Evolutionary conservation across 2,888 invertebrate species (phyloP).

Genomic region (Pelosia muscerda): DNA sequence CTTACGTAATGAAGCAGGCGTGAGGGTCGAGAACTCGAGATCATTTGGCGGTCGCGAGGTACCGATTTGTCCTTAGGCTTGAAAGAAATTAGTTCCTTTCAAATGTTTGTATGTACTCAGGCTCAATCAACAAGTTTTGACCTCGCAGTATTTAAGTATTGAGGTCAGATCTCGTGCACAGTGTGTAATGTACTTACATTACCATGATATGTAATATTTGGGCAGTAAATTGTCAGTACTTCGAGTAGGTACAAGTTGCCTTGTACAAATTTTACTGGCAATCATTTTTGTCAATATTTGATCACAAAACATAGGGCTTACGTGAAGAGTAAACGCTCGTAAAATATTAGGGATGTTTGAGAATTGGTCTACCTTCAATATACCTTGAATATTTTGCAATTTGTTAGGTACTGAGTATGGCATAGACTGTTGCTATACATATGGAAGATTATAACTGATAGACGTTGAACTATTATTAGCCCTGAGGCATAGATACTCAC

Average conservation of each 20-base stretch:
- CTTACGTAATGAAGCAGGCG: slow-evolving; percentile 74
- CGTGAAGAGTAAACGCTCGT: slow-evolving; percentile 44
- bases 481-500: too few relatives aligned
- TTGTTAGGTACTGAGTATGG: not conserved
- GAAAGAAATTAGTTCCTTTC: slow-evolving; percentile 35
- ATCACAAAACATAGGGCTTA: slow-evolving; percentile 50
- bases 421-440: not conserved
- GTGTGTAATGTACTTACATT: slow-evolving; percentile 67
- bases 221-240: slow-evolving; percentile 62
- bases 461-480: not conserved
- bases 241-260: slow-evolving; percentile 21
- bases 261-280: slow-evolving; percentile 52
- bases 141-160: slow-evolving; percentile 68
- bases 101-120: slow-evolving; percentile 5
- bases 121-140: slow-evolving; percentile 36
- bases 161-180: slow-evolving; percentile 76
- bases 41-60: slow-evolving; percentile 64
- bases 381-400: too few relatives aligned
- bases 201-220: slow-evolving; percentile 75
- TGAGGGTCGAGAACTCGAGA: slow-evolving; percentile 71
- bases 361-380: slow-evolving; percentile 17
- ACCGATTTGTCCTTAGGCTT: slow-evolving; percentile 38
- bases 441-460: not conserved
- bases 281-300: slow-evolving; percentile 68
- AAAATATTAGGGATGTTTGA: slow-evolving; percentile 38